A percentile compares a stretch with the other conserved stretches of the same genome.
These are phyloP conservation scores for Drosophila punjabiensis DNA, from an alignment of 1,140 invertebrate species.

Conservation along the genomic window DNA sequence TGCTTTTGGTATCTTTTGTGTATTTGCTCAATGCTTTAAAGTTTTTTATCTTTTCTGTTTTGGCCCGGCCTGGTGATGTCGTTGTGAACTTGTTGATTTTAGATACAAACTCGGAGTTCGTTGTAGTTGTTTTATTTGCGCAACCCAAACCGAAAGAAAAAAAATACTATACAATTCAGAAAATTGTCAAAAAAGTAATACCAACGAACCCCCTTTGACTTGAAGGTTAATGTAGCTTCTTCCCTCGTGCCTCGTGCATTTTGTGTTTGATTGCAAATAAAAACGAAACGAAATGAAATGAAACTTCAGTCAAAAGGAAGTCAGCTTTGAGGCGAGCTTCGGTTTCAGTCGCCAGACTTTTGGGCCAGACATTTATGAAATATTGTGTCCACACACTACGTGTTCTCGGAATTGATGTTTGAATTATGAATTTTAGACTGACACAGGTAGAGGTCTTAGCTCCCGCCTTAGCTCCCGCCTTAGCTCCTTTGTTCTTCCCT, in stretches of 20 bases:
- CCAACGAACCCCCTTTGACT: slow-evolving; percentile 42
- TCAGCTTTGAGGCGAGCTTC: slow-evolving; percentile 3
- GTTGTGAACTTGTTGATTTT: slow-evolving; percentile 82
- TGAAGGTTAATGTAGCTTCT: slow-evolving; percentile 81
- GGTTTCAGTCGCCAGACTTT: slow-evolving; percentile 36
- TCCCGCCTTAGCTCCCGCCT: neutral
- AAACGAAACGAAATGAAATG: slow-evolving; percentile 25
- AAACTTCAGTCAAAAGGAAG: slow-evolving; percentile 42
- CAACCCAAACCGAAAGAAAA: slow-evolving; percentile 47
- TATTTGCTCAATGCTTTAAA: slow-evolving; percentile 71
- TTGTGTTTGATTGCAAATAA: slow-evolving; percentile 77
- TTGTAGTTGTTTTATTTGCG: slow-evolving; percentile 68
- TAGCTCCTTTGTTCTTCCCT: slow-evolving; percentile 31
- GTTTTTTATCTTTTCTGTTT: slow-evolving; percentile 69
- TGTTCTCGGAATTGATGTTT: slow-evolving; percentile 48
- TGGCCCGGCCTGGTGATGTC: slow-evolving; percentile 57
- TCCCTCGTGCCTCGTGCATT: slow-evolving; percentile 45
- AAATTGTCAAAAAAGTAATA: slow-evolving; percentile 70
- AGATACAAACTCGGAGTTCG: slow-evolving; percentile 65
- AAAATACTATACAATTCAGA: slow-evolving; percentile 44
- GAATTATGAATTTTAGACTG: slow-evolving; percentile 65
- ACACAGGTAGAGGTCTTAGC: slow-evolving; percentile 24
- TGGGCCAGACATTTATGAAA: slow-evolving; percentile 51
- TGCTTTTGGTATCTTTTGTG: slow-evolving; percentile 41
- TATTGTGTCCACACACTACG: slow-evolving; percentile 61